Evolutionary conservation across 2,888 invertebrate species (phyloP).

Genomic region (Chrysolina americana): DNA sequence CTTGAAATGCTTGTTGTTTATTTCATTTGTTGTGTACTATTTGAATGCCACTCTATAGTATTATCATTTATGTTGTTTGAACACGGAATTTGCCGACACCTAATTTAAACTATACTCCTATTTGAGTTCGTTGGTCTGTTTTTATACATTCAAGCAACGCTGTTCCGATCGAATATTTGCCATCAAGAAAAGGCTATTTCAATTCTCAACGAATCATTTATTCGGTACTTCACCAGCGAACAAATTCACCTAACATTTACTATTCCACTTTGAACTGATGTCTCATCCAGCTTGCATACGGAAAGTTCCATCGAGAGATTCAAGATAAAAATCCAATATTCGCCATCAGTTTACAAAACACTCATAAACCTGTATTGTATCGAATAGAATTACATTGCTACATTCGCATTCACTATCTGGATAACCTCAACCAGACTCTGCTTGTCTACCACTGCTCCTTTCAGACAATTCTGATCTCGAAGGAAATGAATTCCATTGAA

Average conservation of each 20-base stretch:
- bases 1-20: too few relatives aligned
- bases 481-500: conserved; percentile 3
- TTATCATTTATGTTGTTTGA: too few relatives aligned
- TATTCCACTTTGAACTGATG: conserved; percentile 7
- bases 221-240: background rate
- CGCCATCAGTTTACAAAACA: conserved; percentile 3
- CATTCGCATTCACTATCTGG: conserved; percentile 5
- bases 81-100: too few relatives aligned
- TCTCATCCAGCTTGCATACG: background rate
- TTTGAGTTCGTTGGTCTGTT: too few relatives aligned
- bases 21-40: too few relatives aligned
- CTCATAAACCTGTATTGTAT: conserved; percentile 17
- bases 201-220: background rate
- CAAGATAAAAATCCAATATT: conserved; percentile 19
- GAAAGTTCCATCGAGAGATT: background rate
- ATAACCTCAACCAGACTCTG: background rate
- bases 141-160: too few relatives aligned
- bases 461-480: conserved; percentile 9
- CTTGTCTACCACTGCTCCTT: background rate
- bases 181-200: background rate
- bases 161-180: too few relatives aligned
- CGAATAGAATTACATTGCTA: conserved; percentile 7
- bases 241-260: background rate
- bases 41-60: too few relatives aligned
- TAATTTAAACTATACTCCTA: too few relatives aligned